A percentile compares a stretch with the other conserved stretches of the same genome.
Evolutionary conservation across 2,888 invertebrate species (phyloP).

Genomic region (Torymus texanus): DNA sequence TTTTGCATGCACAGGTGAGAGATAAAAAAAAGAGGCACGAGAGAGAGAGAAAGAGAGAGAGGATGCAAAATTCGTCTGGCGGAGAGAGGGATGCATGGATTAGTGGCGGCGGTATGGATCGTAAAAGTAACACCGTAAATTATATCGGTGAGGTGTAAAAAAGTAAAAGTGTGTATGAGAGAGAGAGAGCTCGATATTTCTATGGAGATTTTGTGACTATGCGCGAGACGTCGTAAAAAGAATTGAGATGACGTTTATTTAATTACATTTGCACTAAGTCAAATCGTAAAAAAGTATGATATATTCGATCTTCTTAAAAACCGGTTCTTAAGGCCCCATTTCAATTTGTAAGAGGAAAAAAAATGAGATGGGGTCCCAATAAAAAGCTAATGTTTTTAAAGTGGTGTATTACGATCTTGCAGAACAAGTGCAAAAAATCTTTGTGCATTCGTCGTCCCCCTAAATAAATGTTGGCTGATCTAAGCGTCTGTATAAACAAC

Average conservation of each 20-base stretch:
- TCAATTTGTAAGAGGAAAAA: conserved; percentile 38
- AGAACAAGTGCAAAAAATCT: too few species aligned
- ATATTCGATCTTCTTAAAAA: conserved; percentile 45
- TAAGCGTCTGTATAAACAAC: too few species aligned
- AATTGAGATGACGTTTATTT: conserved; percentile 62
- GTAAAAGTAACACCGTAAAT: conserved; percentile 71
- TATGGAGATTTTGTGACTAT: conserved; percentile 61
- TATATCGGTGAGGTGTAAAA: conserved; percentile 60
- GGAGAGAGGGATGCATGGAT: conserved; percentile 44
- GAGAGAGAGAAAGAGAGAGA: conserved; percentile 19
- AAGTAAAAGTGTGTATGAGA: conserved; percentile 47
- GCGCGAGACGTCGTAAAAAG: conserved; percentile 65
- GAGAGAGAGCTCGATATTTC: conserved; percentile 61
- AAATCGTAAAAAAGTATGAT: conserved; percentile 54
- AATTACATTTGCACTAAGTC: conserved; percentile 54
- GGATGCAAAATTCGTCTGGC: conserved; percentile 32
- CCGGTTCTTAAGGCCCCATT: conserved; percentile 42
- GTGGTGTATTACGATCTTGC: conserved; percentile 29
- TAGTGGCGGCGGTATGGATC: conserved; percentile 63
- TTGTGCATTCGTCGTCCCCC: too few species aligned
- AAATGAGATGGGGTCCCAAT: neutral
- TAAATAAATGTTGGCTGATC: too few species aligned
- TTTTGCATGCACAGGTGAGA: neutral
- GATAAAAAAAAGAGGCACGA: neutral
- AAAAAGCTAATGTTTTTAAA: conserved; percentile 52